phyloP scores from a whole-genome alignment of 2,113 vertebrate genomes.

The Pithys albifrons region DNA sequence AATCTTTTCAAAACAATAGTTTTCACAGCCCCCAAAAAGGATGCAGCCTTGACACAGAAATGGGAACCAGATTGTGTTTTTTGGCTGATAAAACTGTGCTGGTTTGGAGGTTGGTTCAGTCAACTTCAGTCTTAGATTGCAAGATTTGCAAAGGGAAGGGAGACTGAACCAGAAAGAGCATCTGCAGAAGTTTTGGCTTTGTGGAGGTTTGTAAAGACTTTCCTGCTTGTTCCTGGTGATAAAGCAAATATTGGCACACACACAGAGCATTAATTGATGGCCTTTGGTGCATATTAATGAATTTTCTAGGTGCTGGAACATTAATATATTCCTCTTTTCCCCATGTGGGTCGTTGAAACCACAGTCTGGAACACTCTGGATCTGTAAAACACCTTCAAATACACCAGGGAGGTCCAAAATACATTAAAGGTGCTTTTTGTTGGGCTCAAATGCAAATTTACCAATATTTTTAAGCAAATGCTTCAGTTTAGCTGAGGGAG shows the following conservation, averaged over 20 bases:
- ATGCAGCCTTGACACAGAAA: constrained; percentile 92
- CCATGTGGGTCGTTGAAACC: not conserved
- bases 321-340: not conserved
- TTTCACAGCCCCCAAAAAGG: constrained; percentile 88
- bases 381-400: not conserved
- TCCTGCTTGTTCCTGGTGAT: constrained; percentile 55
- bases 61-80: constrained; percentile 93
- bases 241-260: not conserved
- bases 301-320: not conserved
- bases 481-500: not conserved
- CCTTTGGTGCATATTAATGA: not conserved
- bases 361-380: not conserved
- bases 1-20: constrained; percentile 92
- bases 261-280: not conserved
- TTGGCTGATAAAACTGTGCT: constrained; percentile 84
- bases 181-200: constrained; percentile 79
- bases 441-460: not conserved
- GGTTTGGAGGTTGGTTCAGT: constrained; percentile 88
- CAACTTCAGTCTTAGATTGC: constrained; percentile 94
- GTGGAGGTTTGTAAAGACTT: constrained; percentile 75
- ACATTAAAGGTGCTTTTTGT: not conserved
- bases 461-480: not conserved
- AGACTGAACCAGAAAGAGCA: constrained; percentile 85
- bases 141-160: constrained; percentile 97
- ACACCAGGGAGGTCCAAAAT: not conserved